Percentiles rank a stretch among this genome's conserved stretches.
Conservation (phyloP, 2,797 vertebrate species). For the Tokudaia tokunoshimensis region DNA sequence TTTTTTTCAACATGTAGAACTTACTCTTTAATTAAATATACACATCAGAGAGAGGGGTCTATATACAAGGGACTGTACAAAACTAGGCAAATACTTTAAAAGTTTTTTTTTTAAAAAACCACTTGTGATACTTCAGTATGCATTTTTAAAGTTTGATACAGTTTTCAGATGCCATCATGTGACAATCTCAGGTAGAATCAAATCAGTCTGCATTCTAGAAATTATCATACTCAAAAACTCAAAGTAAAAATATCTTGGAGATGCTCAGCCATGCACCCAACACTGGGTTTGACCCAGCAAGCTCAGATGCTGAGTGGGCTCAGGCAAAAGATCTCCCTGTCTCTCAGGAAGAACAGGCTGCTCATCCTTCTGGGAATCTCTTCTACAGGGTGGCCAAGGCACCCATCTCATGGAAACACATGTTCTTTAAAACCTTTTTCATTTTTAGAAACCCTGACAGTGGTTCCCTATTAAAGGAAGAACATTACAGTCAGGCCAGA, state of each 20-base stretch:
- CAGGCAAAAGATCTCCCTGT: neutral
- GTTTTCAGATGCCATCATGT: neutral
- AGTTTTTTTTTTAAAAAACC: constrained; percentile 9
- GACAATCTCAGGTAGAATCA: constrained; percentile 24
- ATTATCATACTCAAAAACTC: constrained; percentile 12
- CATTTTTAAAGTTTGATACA: constrained; percentile 40
- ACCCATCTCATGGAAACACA: neutral
- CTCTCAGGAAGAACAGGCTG: neutral
- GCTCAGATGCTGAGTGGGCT: neutral
- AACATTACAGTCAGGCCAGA: neutral
- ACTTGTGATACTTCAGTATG: constrained; percentile 19
- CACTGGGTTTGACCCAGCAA: neutral
- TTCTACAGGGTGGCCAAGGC: neutral
- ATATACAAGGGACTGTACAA: constrained; percentile 58
- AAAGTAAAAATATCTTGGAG: constrained; percentile 35
- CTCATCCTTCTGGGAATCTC: neutral
- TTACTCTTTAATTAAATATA: constrained; percentile 40
- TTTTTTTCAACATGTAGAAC: neutral
- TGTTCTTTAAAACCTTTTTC: neutral
- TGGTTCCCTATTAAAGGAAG: neutral
- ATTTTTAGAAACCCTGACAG: neutral
- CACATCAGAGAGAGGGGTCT: constrained; percentile 2
- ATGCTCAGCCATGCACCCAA: neutral
- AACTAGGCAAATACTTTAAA: constrained; percentile 54
- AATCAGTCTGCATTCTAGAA: constrained; percentile 2